Evolutionary conservation across 2,888 invertebrate species (phyloP), one percentile per base, ranked within the genome.

Genomic region (Leptopilina myrica): DNA sequence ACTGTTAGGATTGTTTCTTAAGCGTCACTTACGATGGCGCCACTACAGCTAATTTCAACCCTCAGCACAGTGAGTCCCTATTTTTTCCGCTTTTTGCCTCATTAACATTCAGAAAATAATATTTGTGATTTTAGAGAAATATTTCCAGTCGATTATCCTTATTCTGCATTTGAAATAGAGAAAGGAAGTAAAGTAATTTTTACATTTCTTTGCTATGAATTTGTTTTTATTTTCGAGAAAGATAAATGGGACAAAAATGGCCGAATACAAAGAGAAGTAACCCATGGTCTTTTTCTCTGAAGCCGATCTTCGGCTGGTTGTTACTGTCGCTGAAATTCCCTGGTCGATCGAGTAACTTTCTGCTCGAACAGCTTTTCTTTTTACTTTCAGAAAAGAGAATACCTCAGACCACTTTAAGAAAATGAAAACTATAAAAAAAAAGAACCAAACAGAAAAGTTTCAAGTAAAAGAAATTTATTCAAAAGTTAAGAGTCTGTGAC

Each of bases 311-410:
- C 43, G 66, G 59, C 53, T 66, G 65, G 77, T 67, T 77, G 67
- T n/a, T 67, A 5, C 77, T 77, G 56, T 77, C 67, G 53, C 64
- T 59, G 67, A 53, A 67, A 66, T 12, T 73, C 69, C 53, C 56
- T 56, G 53, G 79, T 79, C 80, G 79, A 82, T 84, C 78, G 76
- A 84, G 78, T 81, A 82, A 84, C 81, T 82, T 82, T 79, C 73
- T 77, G 76, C 67, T 84, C 77, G 79, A 83, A 77, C 64, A 77
- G 69, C 53, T 56, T 9, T 73, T 56, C 56, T 73, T 56, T 73
- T 73, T 56, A 26, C 56, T 53, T 14, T 33, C 5, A 73, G 26
- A 73, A 26, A 73, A 73, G 73, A 73, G 53, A 73, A 73, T 73
- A 5, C 73, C 49, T 53, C 33, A 69, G 14, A 69, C 56, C 56